A percentile compares a stretch with the other conserved stretches of the same genome.
Evolutionary conservation across 1,140 invertebrate genomes (phyloP).

Genomic region (Nebria ingens): DNA sequence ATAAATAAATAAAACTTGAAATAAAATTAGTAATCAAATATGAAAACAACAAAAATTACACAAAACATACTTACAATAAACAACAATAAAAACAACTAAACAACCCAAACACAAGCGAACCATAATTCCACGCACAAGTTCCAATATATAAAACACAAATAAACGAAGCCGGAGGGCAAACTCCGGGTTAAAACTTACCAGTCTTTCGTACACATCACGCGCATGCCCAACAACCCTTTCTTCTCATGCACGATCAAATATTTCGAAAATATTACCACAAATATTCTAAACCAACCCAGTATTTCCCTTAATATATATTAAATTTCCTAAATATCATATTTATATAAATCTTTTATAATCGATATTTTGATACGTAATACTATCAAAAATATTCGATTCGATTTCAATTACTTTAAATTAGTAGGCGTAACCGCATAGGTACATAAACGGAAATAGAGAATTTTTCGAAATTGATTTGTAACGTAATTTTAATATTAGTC

Average conservation of each 20-base stretch:
- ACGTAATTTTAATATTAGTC: conserved; percentile 2
- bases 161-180: neutral
- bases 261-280: no score
- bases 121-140: no score
- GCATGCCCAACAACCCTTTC: neutral
- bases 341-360: neutral
- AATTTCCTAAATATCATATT: neutral
- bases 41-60: no score
- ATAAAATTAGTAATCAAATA: no score
- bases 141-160: neutral
- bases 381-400: neutral
- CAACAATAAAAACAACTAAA: no score
- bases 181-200: neutral
- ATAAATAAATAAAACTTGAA: no score
- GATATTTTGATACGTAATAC: neutral
- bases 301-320: neutral
- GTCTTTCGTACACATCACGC: neutral
- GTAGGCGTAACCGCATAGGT: neutral
- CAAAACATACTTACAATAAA: no score
- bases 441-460: neutral
- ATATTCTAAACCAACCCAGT: no score
- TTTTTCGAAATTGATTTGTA: conserved; percentile 2
- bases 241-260: neutral
- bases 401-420: no score
- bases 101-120: no score